These are phyloP conservation scores for Megaceryle torquata DNA, from an alignment of 2,113 vertebrate species.

Conservation along the genomic window DNA sequence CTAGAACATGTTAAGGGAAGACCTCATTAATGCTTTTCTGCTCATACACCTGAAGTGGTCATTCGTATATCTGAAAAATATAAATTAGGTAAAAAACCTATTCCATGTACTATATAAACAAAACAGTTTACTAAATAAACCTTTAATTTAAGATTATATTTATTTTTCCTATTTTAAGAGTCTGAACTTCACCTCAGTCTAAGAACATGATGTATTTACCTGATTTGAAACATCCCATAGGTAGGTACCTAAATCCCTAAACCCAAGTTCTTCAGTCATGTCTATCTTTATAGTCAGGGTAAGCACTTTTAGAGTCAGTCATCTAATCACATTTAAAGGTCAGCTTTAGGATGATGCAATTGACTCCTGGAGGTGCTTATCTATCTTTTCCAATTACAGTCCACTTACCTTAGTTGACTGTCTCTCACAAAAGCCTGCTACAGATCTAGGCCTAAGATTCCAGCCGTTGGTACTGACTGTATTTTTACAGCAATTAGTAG, in stretches of 20 bases:
- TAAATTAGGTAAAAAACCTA: neutral
- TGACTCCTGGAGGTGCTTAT: neutral
- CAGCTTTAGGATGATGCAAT: neutral
- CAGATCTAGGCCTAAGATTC: neutral
- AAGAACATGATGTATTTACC: neutral
- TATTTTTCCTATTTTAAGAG: neutral
- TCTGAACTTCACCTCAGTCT: neutral
- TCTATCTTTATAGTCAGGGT: neutral
- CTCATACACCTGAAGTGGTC: neutral
- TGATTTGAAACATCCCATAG: neutral
- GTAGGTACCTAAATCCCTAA: neutral
- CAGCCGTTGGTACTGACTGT: neutral
- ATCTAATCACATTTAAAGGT: neutral
- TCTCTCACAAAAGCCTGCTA: neutral
- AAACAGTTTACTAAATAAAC: neutral
- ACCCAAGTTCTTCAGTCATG: neutral
- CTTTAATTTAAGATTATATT: neutral
- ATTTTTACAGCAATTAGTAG: neutral
- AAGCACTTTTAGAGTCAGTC: neutral
- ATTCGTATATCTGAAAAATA: neutral
- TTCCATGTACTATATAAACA: neutral
- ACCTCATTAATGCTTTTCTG: neutral
- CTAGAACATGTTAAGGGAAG: neutral
- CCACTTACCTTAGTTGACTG: neutral
- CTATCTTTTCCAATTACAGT: neutral